phyloP scores from a whole-genome alignment of 2,113 vertebrate species.

The Amphiprion percula region DNA sequence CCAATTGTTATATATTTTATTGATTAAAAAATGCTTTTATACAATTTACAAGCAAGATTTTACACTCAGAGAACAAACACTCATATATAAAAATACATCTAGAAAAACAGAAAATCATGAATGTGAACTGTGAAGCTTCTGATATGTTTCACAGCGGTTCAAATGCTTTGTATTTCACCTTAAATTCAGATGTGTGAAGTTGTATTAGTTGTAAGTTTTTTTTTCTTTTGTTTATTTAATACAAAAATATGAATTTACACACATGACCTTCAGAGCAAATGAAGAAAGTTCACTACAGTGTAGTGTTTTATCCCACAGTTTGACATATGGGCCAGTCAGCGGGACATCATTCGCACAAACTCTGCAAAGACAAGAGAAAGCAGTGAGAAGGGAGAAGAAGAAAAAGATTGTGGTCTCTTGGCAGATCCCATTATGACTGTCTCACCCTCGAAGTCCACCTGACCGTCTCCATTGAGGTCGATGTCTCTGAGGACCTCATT shows the following conservation, averaged over 20 bases:
- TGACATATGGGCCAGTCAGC: conserved; percentile 64
- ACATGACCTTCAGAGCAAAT: conserved; percentile 27
- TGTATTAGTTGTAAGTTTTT: conserved; percentile 10
- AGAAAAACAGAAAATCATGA: conserved; percentile 44
- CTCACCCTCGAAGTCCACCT: conserved; percentile 95
- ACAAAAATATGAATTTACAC: conserved; percentile 66
- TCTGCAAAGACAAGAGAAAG: conserved; percentile 67
- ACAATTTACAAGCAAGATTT: conserved; percentile 58
- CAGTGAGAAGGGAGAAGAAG: background rate
- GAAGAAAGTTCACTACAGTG: conserved; percentile 30
- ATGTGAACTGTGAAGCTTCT: conserved; percentile 29
- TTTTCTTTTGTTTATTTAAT: conserved; percentile 20
- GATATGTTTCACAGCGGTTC: conserved; percentile 52
- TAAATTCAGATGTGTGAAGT: conserved; percentile 25
- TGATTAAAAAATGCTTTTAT: conserved; percentile 31
- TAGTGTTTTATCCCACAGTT: conserved; percentile 22
- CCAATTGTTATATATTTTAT: conserved; percentile 11
- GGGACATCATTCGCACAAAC: conserved; percentile 89
- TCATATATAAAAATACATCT: conserved; percentile 70
- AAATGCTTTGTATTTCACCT: conserved; percentile 27
- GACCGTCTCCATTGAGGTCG: conserved; percentile 93
- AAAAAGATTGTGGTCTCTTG: background rate
- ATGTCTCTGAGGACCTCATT: conserved; percentile 93
- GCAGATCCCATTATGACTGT: background rate
- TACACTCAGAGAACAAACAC: conserved; percentile 54